Percentiles rank a stretch among this genome's conserved stretches.
Conservation (phyloP, 2,797 vertebrate genomes). For the Bovichtus variegatus region DNA sequence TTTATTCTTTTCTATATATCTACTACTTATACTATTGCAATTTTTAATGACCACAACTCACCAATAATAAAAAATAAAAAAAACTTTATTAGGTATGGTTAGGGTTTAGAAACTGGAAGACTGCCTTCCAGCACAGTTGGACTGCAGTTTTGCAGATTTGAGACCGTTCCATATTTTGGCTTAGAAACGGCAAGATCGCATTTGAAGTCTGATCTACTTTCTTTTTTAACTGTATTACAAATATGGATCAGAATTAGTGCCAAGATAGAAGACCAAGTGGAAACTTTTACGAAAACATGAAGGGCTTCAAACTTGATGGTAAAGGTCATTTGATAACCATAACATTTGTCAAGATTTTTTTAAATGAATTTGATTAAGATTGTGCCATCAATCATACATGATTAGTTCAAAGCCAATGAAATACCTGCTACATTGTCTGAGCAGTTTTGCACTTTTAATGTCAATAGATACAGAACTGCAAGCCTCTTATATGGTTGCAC, state of each 20-base stretch:
- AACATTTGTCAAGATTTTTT: background rate
- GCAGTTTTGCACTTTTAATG: slow-evolving; percentile 4
- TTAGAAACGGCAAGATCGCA: background rate
- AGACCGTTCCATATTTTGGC: background rate
- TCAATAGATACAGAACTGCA: slow-evolving; percentile 6
- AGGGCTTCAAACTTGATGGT: background rate
- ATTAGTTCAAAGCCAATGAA: background rate
- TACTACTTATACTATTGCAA: background rate
- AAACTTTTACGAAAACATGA: background rate
- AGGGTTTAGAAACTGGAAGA: background rate
- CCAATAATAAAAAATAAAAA: background rate
- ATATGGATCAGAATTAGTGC: background rate
- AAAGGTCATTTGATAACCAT: background rate
- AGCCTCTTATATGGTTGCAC: background rate
- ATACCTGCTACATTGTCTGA: background rate
- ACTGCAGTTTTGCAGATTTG: background rate
- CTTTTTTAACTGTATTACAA: background rate
- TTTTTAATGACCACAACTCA: background rate
- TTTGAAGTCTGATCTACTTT: background rate
- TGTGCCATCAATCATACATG: background rate
- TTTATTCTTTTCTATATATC: background rate
- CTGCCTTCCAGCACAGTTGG: background rate
- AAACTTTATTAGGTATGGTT: background rate
- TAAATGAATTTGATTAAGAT: background rate
- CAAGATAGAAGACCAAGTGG: background rate